A percentile compares a stretch with the other conserved stretches of the same genome.
Evolutionary conservation across 2,888 invertebrate genomes (phyloP).

Genomic region (Junonia oenone): DNA sequence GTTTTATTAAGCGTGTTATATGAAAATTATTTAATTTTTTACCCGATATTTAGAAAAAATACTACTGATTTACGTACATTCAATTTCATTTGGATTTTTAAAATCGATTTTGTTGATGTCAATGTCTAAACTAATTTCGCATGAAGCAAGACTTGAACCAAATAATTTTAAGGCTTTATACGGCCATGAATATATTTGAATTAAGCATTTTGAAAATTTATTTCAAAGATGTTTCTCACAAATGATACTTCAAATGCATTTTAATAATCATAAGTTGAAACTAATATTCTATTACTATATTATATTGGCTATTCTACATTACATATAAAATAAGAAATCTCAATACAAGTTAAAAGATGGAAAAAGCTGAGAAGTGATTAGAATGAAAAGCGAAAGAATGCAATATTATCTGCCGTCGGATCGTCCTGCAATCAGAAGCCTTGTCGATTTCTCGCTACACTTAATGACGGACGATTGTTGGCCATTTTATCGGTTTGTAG

Average conservation of each 20-base stretch:
- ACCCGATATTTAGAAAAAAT: too few species aligned
- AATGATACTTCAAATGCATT: too few species aligned
- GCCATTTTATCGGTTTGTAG: conserved; percentile 22
- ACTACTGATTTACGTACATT: not conserved
- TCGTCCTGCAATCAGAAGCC: conserved; percentile 43
- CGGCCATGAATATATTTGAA: too few species aligned
- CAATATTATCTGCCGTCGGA: conserved; percentile 37
- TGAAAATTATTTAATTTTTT: not conserved
- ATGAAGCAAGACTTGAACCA: too few species aligned
- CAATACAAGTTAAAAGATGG: not conserved
- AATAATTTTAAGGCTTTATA: too few species aligned
- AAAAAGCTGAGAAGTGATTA: not conserved
- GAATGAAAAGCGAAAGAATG: conserved; percentile 19
- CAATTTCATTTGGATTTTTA: not conserved
- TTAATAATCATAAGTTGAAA: too few species aligned
- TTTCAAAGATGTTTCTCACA: too few species aligned
- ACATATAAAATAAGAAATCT: not conserved
- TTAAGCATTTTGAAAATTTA: too few species aligned
- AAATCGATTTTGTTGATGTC: not conserved
- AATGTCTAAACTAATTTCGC: too few species aligned
- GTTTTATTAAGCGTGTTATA: not conserved
- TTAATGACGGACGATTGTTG: conserved; percentile 44
- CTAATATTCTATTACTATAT: too few species aligned
- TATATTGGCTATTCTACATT: not conserved
- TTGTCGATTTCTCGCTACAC: conserved; percentile 52